phyloP scores from a whole-genome alignment of 1,140 invertebrate genomes.

The Eumeta japonica region DNA sequence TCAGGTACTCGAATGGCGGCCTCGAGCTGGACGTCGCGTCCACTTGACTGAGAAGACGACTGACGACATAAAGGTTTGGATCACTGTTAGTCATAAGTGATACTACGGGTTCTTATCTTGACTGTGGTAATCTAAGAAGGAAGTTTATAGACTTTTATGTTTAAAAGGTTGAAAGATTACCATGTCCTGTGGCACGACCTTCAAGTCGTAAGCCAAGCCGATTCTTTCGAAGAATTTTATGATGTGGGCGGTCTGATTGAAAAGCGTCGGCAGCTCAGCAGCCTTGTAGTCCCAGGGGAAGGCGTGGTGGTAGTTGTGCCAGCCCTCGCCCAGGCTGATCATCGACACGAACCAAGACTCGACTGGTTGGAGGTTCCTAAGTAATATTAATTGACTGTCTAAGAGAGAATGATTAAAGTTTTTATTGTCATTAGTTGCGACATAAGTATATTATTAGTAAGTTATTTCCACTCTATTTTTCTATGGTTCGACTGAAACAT shows the following conservation, averaged over 20 bases:
- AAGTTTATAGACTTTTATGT: too few relatives aligned
- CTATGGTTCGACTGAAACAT: too few relatives aligned
- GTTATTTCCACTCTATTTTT: too few relatives aligned
- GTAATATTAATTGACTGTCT: constrained; percentile 12
- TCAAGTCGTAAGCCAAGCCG: constrained; percentile 67
- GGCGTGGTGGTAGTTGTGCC: constrained; percentile 81
- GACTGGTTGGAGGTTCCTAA: constrained; percentile 56
- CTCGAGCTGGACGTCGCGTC: too few relatives aligned
- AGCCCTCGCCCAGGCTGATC: constrained; percentile 64
- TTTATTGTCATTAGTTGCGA: constrained; percentile 1
- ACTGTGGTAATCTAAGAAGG: too few relatives aligned
- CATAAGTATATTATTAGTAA: constrained; percentile 1
- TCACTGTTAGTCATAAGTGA: too few relatives aligned
- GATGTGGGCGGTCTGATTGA: constrained; percentile 51
- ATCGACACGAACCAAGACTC: constrained; percentile 59
- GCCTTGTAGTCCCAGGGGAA: constrained; percentile 74
- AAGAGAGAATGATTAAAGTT: constrained; percentile 1
- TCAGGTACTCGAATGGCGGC: too few relatives aligned
- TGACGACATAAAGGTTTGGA: too few relatives aligned
- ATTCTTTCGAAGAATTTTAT: constrained; percentile 51
- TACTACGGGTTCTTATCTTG: too few relatives aligned
- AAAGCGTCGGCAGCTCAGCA: constrained; percentile 57
- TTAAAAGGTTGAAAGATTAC: too few relatives aligned
- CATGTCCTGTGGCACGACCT: constrained; percentile 51
- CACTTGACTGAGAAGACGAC: too few relatives aligned